These are phyloP conservation scores for Numenius arquata DNA, from an alignment of 2,113 vertebrate genomes.

Conservation along the genomic window DNA sequence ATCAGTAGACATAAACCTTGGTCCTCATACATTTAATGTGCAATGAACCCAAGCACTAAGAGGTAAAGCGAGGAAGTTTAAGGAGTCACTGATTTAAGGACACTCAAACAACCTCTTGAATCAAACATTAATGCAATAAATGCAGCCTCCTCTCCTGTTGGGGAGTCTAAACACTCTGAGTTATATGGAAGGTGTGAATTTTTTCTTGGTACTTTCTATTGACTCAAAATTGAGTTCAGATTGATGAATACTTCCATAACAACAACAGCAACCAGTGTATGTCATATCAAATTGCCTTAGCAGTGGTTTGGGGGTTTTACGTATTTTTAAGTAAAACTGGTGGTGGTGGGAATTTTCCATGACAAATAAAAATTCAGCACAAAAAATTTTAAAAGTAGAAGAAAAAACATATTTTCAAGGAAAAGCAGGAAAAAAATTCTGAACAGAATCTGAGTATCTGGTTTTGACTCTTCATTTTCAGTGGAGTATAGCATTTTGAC, in stretches of 20 bases:
- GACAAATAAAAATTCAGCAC: background rate
- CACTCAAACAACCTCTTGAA: background rate
- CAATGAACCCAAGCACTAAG: background rate
- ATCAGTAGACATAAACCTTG: background rate
- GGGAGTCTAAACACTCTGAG: rapidly evolving
- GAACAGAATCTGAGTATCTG: background rate
- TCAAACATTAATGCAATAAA: background rate
- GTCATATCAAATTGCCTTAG: background rate
- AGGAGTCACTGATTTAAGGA: background rate
- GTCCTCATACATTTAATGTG: background rate
- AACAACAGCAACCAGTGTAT: background rate
- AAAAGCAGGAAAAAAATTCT: rapidly evolving
- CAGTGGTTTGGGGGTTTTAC: rapidly evolving
- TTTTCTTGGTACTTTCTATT: background rate
- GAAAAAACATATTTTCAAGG: background rate
- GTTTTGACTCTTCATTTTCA: background rate
- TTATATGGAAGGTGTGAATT: background rate
- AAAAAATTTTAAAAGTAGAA: background rate
- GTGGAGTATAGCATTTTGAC: background rate
- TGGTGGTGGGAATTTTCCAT: background rate
- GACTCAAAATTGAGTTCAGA: background rate
- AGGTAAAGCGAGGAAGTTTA: background rate
- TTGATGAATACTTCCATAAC: background rate
- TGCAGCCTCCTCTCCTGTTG: background rate
- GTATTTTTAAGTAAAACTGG: background rate